Evolutionary conservation across 2,888 invertebrate species (phyloP).

Genomic region (Troides helena): DNA sequence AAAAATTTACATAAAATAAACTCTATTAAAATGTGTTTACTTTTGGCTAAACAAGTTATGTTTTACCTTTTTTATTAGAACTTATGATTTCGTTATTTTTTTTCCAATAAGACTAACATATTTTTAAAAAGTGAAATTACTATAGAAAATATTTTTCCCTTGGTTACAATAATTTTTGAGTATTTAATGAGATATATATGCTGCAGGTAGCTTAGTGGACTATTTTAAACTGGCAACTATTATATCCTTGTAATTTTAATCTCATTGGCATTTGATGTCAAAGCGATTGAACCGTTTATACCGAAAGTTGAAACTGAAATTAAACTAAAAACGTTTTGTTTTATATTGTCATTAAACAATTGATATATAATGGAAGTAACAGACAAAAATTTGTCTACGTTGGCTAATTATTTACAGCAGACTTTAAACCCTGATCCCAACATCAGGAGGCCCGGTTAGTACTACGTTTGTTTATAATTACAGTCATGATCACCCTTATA

Average conservation of each 20-base stretch:
- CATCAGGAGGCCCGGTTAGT: conserved; percentile 90
- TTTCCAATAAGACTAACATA: too few relatives aligned
- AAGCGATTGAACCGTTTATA: neutral
- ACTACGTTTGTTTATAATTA: conserved; percentile 33
- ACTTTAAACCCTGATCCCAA: conserved; percentile 92
- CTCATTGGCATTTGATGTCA: conserved; percentile 13
- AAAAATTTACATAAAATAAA: too few relatives aligned
- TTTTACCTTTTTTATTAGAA: too few relatives aligned
- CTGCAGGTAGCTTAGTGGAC: neutral
- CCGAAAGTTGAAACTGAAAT: neutral
- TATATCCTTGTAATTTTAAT: neutral
- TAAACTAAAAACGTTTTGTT: neutral
- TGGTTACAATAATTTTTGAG: too few relatives aligned
- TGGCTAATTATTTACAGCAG: conserved; percentile 92
- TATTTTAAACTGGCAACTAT: neutral
- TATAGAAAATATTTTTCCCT: too few relatives aligned
- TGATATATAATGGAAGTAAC: conserved; percentile 88
- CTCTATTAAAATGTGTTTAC: too few relatives aligned
- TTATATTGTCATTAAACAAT: neutral
- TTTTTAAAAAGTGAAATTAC: too few relatives aligned
- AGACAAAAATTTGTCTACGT: conserved; percentile 89
- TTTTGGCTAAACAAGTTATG: too few relatives aligned
- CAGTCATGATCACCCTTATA: neutral
- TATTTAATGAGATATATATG: too few relatives aligned
- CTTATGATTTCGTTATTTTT: too few relatives aligned